Percentiles rank a stretch among this genome's conserved stretches.
phyloP scores from a whole-genome alignment of 1,140 invertebrate species.

The Cryptotermes secundus region DNA sequence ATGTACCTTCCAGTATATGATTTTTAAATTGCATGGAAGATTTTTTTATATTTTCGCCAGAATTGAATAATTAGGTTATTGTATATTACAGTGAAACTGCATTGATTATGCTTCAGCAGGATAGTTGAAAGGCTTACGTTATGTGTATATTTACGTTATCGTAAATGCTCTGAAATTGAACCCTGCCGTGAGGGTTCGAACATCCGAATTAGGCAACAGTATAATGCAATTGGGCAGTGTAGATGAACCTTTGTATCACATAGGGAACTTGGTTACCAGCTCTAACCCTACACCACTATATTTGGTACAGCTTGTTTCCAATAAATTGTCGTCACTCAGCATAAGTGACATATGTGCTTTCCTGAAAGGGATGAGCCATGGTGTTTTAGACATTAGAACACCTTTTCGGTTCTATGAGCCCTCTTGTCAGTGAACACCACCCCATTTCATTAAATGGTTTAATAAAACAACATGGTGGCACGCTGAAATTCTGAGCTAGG shows the following conservation, averaged over 20 bases:
- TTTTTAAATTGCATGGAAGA: too few relatives aligned
- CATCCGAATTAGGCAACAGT: neutral
- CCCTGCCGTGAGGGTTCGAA: neutral
- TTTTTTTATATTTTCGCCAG: too few relatives aligned
- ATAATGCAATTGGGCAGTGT: neutral
- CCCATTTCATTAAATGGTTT: too few relatives aligned
- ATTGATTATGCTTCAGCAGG: too few relatives aligned
- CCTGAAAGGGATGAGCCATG: neutral
- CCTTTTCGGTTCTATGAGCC: too few relatives aligned
- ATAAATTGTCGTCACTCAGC: neutral
- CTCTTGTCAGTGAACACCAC: too few relatives aligned
- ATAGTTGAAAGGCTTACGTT: neutral
- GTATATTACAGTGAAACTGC: too few relatives aligned
- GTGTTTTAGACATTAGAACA: too few relatives aligned
- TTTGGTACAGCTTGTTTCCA: neutral
- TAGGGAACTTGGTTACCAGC: neutral
- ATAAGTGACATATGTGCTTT: neutral
- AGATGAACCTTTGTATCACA: neutral
- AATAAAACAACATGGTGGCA: too few relatives aligned
- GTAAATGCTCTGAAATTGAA: neutral
- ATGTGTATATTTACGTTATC: neutral
- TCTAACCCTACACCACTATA: neutral
- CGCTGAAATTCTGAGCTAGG: too few relatives aligned
- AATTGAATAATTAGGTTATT: too few relatives aligned
- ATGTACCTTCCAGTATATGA: too few relatives aligned